phyloP scores from a whole-genome alignment of 2,113 vertebrate species.

The Lagopus leucura region DNA sequence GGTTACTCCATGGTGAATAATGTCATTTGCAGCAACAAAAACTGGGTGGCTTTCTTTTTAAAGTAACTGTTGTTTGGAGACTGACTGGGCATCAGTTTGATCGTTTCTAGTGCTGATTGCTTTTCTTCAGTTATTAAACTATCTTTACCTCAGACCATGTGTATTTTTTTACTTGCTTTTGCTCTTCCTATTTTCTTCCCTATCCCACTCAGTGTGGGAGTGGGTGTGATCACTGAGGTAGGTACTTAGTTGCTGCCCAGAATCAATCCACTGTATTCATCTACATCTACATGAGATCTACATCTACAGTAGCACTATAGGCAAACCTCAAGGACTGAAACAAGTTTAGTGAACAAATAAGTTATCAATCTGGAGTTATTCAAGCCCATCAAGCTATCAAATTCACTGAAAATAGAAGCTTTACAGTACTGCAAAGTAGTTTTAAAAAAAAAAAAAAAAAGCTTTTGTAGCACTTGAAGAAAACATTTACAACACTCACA shows the following conservation, averaged over 20 bases:
- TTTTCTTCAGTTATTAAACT: not conserved
- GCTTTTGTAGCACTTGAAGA: not conserved
- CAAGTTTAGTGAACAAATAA: not conserved
- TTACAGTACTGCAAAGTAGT: not conserved
- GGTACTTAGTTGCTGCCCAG: not conserved
- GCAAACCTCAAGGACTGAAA: not conserved
- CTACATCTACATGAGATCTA: not conserved
- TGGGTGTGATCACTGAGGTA: not conserved
- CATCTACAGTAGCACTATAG: not conserved
- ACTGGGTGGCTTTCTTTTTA: not conserved
- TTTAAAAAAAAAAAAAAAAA: not conserved
- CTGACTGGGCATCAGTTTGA: not conserved
- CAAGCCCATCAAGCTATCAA: not conserved
- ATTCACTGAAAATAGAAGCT: not conserved
- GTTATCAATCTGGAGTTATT: not conserved
- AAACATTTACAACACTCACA: not conserved
- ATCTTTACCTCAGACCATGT: not conserved
- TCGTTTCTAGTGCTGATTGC: not conserved
- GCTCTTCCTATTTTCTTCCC: not conserved
- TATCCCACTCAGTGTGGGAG: not conserved
- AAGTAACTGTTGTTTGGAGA: not conserved
- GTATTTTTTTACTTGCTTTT: not conserved
- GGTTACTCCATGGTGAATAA: not conserved
- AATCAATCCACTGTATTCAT: not conserved
- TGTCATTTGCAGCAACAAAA: not conserved